A percentile compares a stretch with the other conserved stretches of the same genome.
phyloP scores from a whole-genome alignment of 2,113 vertebrate genomes.

The Neotragus pygmaeus region DNA sequence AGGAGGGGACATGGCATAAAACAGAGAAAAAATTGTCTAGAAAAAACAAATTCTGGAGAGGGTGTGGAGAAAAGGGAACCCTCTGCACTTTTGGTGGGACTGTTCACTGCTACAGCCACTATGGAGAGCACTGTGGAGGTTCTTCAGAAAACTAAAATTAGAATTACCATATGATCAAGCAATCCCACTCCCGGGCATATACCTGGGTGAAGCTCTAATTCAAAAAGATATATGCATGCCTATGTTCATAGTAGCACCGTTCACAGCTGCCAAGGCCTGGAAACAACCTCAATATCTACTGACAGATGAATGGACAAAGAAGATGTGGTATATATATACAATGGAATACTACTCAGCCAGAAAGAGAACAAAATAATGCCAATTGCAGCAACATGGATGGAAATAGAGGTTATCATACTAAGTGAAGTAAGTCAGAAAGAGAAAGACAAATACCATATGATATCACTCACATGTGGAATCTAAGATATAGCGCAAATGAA shows the following conservation, averaged over 20 bases:
- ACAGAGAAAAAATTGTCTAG: neutral
- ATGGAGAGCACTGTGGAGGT: neutral
- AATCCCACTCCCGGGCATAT: neutral
- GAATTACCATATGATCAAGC: neutral
- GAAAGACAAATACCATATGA: neutral
- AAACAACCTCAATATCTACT: neutral
- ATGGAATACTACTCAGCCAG: neutral
- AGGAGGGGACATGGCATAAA: too few species aligned
- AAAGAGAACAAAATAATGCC: neutral
- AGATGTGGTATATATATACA: neutral
- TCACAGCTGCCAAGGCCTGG: neutral
- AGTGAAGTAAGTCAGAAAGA: neutral
- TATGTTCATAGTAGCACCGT: neutral
- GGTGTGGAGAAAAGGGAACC: neutral
- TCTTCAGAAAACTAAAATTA: neutral
- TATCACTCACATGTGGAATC: neutral
- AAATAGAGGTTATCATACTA: neutral
- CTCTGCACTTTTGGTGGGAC: neutral
- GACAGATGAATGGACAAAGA: neutral
- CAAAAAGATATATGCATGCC: neutral
- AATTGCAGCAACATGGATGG: neutral
- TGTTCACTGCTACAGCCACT: neutral
- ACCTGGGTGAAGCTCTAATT: neutral
- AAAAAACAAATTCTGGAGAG: neutral
- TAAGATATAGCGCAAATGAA: neutral